Evolutionary conservation across 1,140 invertebrate species (phyloP), one percentile per base, ranked within the genome.

Genomic region (Phocides pigmalion): DNA sequence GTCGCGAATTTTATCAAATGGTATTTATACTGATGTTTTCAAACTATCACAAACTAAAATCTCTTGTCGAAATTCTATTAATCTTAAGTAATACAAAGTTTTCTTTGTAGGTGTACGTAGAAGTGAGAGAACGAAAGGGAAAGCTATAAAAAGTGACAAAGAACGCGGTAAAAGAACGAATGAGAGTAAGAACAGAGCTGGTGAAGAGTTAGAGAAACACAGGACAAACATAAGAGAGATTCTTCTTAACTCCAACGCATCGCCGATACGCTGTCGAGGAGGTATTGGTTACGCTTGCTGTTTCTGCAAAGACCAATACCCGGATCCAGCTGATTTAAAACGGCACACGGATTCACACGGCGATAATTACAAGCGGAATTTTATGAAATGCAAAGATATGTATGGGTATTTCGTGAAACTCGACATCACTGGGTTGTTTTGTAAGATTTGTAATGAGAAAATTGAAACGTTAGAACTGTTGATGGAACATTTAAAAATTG

Each of bases 191-290:
- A 66, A 16, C 15, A 76, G 58, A 49, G 50, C 64, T 15, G 66
- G 66, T 11, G 69, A 77, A 53, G 75, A 80, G 44, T 67, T 84
- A 46, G 70, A 79, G 6, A 77, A 82, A 22, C 84, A 87, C 44
- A 66, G 73, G 12, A 76, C 69, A 0, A 88, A 88, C 44, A 71
- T 85, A 15, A 66, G 75, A 32, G 77, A 80, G 19, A 74, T 87
- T n/a, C 62, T 89, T 15, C 64, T 70, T 22, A 82, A 68, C 44
- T 79, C 84, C 4, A 89, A 89, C 47, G 84, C 84, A 0, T 84
- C 84, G 0, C 84, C 81, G 0, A 82, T 89, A 9, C 71, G 79
- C 4, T 74, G 77, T 17, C 66, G 73, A 54, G 72, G 72, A 0
- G 74, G 72, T 1, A 74, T 72, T 3, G 76, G 79, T 1, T 89